Evolutionary conservation across 2,888 invertebrate genomes (phyloP).

Genomic region (Eumerus sabulonum): DNA sequence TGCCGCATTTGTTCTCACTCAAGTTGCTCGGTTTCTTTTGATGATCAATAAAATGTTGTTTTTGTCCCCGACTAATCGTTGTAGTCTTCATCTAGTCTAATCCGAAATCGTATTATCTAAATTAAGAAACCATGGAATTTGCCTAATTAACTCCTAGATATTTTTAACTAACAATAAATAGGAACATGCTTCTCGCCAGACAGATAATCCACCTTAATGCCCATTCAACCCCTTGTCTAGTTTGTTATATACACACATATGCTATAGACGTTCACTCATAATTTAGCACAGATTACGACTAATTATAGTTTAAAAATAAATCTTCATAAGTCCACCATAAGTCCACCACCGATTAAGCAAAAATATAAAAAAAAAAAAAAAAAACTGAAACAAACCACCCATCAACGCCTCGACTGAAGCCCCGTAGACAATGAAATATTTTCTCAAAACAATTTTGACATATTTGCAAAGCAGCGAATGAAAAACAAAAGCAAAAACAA

Average conservation of each 20-base stretch:
- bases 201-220: slow-evolving; percentile 43
- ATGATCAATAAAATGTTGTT: too few species aligned
- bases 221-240: slow-evolving; percentile 50
- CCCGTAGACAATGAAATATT: slow-evolving; percentile 44
- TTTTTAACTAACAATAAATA: slow-evolving; percentile 16
- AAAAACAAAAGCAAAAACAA: too few species aligned
- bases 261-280: slow-evolving; percentile 36
- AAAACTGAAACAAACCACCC: background rate
- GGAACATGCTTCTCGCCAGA: slow-evolving; percentile 2
- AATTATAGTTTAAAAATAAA: slow-evolving; percentile 33
- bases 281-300: slow-evolving; percentile 36
- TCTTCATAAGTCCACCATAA: slow-evolving; percentile 35
- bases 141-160: slow-evolving; percentile 1
- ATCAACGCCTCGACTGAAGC: too few species aligned
- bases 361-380: slow-evolving; percentile 1
- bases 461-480: slow-evolving; percentile 43
- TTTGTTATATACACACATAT: slow-evolving; percentile 25
- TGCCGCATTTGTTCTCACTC: too few species aligned
- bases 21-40: too few species aligned
- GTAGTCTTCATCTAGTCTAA: too few species aligned
- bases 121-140: too few species aligned
- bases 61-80: too few species aligned
- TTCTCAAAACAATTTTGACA: slow-evolving; percentile 44
- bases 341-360: too few species aligned
- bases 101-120: too few species aligned